These are phyloP conservation scores for Argyrosomus japonicus DNA, from an alignment of 2,113 vertebrate species.

Conservation along the genomic window DNA sequence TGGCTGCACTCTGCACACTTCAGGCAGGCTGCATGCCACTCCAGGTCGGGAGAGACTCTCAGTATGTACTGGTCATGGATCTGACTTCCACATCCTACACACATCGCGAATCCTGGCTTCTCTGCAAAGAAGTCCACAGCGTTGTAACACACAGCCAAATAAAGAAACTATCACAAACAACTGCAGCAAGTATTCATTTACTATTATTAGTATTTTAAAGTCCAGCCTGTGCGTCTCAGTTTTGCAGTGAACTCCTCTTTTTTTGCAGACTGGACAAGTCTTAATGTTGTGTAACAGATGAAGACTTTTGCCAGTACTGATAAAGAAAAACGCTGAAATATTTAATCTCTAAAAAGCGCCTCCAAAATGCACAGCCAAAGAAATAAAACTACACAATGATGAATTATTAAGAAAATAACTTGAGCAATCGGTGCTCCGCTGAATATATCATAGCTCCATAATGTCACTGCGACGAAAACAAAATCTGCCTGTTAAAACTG, in stretches of 20 bases:
- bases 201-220: not conserved
- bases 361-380: not conserved
- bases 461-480: constrained; percentile 40
- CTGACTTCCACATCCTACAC: constrained; percentile 96
- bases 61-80: constrained; percentile 98
- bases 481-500: constrained; percentile 36
- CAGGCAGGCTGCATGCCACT: constrained; percentile 97
- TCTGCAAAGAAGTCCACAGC: constrained; percentile 82
- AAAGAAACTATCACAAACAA: not conserved
- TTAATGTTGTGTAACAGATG: constrained; percentile 59
- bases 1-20: constrained; percentile 97
- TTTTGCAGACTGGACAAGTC: constrained; percentile 43
- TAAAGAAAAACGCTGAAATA: constrained; percentile 19
- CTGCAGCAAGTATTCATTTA: not conserved
- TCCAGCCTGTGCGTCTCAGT: not conserved
- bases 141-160: not conserved
- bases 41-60: constrained; percentile 95
- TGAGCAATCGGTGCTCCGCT: constrained; percentile 27
- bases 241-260: constrained; percentile 6
- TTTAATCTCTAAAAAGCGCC: not conserved
- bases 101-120: constrained; percentile 93
- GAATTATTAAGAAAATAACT: constrained; percentile 23
- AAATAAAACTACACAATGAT: not conserved
- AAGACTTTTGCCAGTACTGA: constrained; percentile 26
- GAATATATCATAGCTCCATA: constrained; percentile 11